Base-by-base conservation (phyloP, 2,113 vertebrate genomes). In the Daboia siamensis region DNA sequence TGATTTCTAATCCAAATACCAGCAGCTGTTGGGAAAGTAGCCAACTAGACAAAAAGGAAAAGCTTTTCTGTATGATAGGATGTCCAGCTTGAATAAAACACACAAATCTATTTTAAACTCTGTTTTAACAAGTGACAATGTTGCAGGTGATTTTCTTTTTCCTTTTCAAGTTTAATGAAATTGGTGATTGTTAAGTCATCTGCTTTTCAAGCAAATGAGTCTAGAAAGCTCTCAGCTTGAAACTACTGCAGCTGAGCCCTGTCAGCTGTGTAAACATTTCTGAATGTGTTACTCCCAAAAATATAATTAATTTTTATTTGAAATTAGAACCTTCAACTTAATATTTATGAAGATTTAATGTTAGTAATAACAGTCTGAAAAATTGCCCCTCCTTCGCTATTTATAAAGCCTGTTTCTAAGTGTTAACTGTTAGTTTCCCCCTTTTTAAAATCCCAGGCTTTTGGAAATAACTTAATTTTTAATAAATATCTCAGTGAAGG, bases 181-280 rank as follows among this genome's bases (percentile, higher is more conserved):
- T 91, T 92, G 97, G 94, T 94, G 96, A 89, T 96, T 97, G 97
- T 97, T 94, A 96, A 97, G 97, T 97, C 97, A 96, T 98, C 97
- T 97, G 97, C 97, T 97, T 94, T 94, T 96, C 48, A 96, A 96
- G 96, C 95, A 96, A 90, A 93, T 87, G 95, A 91, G 91, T 95
- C 94, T 96, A 97, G 96, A 97, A 96, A 97, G 97, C 97, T 97
- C 96, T 56, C 95, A 85, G 95, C 96, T 97, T 17, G 44, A 96
- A 95, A 96, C 97, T 97, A 95, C 94, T 96, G 96, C 95, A 97
- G 97, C 97, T 98, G 97, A 96, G 97, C 94, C 96, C 97, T 95
- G 94, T 97, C 98, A 98, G 97, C 97, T 98, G 97, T 97, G 97
- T 98, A 98, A 98, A 98, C 98, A 98, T 94, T 97, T 96, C 94